A percentile compares a stretch with the other conserved stretches of the same genome.
Evolutionary conservation across 1,140 invertebrate genomes (phyloP).

Genomic region (Chlorops oryzae): DNA sequence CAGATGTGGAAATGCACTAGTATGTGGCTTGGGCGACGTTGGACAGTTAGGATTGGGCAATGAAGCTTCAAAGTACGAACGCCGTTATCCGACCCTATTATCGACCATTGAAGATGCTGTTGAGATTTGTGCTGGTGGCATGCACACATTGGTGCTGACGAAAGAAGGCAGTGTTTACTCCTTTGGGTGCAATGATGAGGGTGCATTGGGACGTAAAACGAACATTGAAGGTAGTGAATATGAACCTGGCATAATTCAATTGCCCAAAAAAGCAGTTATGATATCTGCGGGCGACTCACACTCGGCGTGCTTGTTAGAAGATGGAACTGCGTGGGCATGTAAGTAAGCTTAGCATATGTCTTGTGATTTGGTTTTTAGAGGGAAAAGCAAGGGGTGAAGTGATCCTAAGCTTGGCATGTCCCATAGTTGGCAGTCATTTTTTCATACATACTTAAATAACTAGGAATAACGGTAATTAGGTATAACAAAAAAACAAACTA

Average conservation of each 20-base stretch:
- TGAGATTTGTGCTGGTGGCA: constrained; percentile 77
- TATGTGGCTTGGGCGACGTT: constrained; percentile 81
- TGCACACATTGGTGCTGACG: constrained; percentile 86
- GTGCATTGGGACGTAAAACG: constrained; percentile 78
- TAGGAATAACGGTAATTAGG: no score
- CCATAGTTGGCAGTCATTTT: no score
- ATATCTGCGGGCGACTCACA: constrained; percentile 93
- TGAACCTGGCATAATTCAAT: constrained; percentile 57
- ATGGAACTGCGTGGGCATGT: constrained; percentile 76
- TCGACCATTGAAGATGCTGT: constrained; percentile 59
- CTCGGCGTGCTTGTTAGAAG: constrained; percentile 76
- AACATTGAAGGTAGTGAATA: constrained; percentile 69
- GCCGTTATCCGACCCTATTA: constrained; percentile 61
- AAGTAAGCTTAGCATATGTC: no score
- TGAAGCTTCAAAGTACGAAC: constrained; percentile 64
- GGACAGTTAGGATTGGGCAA: constrained; percentile 86
- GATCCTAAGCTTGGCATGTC: no score
- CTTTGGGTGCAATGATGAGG: constrained; percentile 86
- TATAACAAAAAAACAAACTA: no score
- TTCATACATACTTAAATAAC: no score
- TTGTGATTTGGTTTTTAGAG: no score
- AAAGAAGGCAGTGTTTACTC: constrained; percentile 56
- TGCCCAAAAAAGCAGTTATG: constrained; percentile 63
- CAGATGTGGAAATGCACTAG: constrained; percentile 59
- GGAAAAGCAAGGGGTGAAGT: no score